phyloP scores from a whole-genome alignment of 2,888 invertebrate genomes.

The Lochmaea crataegi region DNA sequence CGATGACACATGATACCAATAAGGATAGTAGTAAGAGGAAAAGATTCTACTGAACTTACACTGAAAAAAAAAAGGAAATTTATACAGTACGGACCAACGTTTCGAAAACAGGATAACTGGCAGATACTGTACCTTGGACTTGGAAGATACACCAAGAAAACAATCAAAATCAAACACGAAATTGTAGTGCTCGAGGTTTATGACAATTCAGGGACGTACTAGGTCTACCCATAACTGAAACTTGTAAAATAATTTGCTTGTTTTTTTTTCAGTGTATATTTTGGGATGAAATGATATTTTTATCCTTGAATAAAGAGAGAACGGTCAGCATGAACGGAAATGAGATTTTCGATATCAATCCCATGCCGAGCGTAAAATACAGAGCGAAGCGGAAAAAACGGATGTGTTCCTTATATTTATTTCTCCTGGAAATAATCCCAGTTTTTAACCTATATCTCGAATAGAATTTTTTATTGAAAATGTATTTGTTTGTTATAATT shows the following conservation, averaged over 20 bases:
- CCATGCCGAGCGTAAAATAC: conserved; percentile 33
- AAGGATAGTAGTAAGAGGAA: no score
- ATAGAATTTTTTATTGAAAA: not conserved
- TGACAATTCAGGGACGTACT: no score
- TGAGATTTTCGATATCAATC: conserved; percentile 42
- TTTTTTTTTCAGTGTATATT: conserved; percentile 2
- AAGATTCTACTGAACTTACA: no score
- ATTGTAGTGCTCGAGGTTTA: no score
- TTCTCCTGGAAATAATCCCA: conserved; percentile 14
- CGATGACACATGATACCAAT: no score
- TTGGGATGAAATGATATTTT: conserved; percentile 36
- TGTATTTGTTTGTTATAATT: not conserved
- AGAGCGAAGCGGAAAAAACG: conserved; percentile 27
- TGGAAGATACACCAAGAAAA: no score
- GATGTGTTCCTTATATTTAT: conserved; percentile 21
- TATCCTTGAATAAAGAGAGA: conserved; percentile 42
- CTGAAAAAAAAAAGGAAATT: no score
- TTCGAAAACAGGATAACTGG: no score
- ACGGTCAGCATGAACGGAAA: conserved; percentile 42
- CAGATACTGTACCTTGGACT: no score
- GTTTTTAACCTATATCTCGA: not conserved
- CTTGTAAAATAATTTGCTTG: not conserved
- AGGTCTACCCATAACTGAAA: no score
- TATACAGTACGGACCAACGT: no score
- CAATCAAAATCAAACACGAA: no score